Evolutionary conservation across 2,888 invertebrate genomes (phyloP).

Genomic region (Tromatobia lineatoria): DNA sequence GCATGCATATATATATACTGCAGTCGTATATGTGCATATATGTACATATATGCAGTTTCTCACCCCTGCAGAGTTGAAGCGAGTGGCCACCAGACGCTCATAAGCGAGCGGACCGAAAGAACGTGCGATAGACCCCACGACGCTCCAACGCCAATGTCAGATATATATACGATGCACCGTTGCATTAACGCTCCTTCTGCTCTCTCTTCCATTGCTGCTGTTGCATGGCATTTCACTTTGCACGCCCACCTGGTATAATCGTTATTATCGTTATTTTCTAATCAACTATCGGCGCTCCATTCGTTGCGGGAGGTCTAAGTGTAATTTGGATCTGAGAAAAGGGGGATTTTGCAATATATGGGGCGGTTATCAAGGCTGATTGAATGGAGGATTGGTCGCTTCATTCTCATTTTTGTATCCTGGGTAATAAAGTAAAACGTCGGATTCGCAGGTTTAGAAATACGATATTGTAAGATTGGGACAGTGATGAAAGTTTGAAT

Average conservation of each 20-base stretch:
- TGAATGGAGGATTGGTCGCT: background rate
- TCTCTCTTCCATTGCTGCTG: background rate
- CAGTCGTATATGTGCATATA: too few species aligned
- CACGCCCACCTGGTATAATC: slow-evolving; percentile 52
- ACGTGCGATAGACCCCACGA: slow-evolving; percentile 55
- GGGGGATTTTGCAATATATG: background rate
- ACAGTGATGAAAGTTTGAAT: too few species aligned
- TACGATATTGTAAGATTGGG: too few species aligned
- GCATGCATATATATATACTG: slow-evolving; percentile 47
- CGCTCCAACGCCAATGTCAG: slow-evolving; percentile 50
- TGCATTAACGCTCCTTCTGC: slow-evolving; percentile 53
- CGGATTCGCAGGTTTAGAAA: background rate
- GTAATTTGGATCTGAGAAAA: background rate
- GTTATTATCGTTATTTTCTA: slow-evolving; percentile 61
- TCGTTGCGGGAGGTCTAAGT: slow-evolving; percentile 60
- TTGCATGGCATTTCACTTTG: slow-evolving; percentile 22
- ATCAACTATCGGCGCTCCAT: slow-evolving; percentile 56
- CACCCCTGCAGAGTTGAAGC: slow-evolving; percentile 68
- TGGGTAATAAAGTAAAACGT: too few species aligned
- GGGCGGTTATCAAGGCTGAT: background rate
- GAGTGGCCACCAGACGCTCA: slow-evolving; percentile 56
- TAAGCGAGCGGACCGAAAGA: slow-evolving; percentile 35
- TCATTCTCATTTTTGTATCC: background rate
- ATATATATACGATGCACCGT: slow-evolving; percentile 52
- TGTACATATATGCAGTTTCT: slow-evolving; percentile 53